Evolutionary conservation across 2,888 invertebrate species (phyloP).

Genomic region (Melipona beecheii): DNA sequence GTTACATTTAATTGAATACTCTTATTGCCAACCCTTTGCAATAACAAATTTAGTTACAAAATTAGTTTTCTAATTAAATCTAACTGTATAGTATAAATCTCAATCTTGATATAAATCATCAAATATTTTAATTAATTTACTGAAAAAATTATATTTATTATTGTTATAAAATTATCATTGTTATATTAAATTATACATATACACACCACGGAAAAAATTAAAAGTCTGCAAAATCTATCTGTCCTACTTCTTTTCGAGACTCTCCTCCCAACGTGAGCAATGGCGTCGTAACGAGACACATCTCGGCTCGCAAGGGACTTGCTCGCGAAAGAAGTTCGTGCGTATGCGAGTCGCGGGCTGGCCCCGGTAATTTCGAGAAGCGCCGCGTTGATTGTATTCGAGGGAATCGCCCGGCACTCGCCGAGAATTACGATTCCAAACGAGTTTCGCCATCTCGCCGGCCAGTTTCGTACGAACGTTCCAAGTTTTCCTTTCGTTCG

Average conservation of each 20-base stretch:
- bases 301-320: slow-evolving; percentile 47
- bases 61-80: no score
- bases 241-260: background rate
- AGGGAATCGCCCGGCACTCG: slow-evolving; percentile 26
- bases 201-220: no score
- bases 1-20: no score
- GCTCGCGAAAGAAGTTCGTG: slow-evolving; percentile 41
- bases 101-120: no score
- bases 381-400: slow-evolving; percentile 45
- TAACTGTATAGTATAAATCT: no score
- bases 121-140: no score
- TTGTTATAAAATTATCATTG: no score
- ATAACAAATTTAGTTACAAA: no score
- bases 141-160: no score
- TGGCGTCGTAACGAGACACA: slow-evolving; percentile 53
- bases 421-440: slow-evolving; percentile 25
- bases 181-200: no score
- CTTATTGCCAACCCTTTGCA: no score
- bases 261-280: slow-evolving; percentile 12
- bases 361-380: slow-evolving; percentile 47
- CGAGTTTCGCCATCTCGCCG: slow-evolving; percentile 2
- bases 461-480: background rate
- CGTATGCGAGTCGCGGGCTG: slow-evolving; percentile 20
- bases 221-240: no score
- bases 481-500: background rate